Conservation (phyloP, 2,888 invertebrate species). For the Lasius fuliginosus region DNA sequence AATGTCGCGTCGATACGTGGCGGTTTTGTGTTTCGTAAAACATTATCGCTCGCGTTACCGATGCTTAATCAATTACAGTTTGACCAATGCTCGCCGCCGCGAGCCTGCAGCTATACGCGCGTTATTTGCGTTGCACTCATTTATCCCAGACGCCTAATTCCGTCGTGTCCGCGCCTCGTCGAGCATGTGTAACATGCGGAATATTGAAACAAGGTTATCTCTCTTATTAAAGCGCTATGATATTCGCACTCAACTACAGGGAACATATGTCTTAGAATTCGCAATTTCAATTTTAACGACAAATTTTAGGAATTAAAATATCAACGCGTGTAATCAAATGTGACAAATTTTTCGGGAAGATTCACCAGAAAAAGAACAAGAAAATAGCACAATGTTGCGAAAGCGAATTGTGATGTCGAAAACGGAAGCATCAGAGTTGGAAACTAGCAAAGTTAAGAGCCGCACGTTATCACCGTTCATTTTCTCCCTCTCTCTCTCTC, state of each 20-base stretch:
- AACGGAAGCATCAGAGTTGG: constrained; percentile 36
- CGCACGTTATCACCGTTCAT: constrained; percentile 15
- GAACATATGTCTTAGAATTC: background rate
- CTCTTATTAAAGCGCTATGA: constrained; percentile 1
- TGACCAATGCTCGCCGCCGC: constrained; percentile 38
- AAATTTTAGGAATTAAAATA: constrained; percentile 7
- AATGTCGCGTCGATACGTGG: constrained; percentile 44
- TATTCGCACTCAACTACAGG: background rate
- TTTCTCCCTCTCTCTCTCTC: constrained; percentile 53
- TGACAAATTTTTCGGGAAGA: background rate
- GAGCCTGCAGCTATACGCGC: constrained; percentile 27
- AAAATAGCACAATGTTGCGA: background rate
- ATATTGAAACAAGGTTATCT: constrained; percentile 8
- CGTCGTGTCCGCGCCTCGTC: constrained; percentile 2
- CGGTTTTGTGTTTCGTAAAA: constrained; percentile 60
- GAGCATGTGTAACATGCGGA: too few species aligned
- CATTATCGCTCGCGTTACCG: constrained; percentile 52
- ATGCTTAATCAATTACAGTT: constrained; percentile 60
- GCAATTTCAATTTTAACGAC: constrained; percentile 3
- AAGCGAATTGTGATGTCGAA: constrained; percentile 14
- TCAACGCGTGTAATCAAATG: constrained; percentile 3
- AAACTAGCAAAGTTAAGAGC: constrained; percentile 47
- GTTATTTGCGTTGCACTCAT: constrained; percentile 54
- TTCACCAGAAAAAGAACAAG: background rate
- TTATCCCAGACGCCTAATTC: constrained; percentile 55